phyloP scores from a whole-genome alignment of 2,113 vertebrate species.

The Bubo blakistoni region DNA sequence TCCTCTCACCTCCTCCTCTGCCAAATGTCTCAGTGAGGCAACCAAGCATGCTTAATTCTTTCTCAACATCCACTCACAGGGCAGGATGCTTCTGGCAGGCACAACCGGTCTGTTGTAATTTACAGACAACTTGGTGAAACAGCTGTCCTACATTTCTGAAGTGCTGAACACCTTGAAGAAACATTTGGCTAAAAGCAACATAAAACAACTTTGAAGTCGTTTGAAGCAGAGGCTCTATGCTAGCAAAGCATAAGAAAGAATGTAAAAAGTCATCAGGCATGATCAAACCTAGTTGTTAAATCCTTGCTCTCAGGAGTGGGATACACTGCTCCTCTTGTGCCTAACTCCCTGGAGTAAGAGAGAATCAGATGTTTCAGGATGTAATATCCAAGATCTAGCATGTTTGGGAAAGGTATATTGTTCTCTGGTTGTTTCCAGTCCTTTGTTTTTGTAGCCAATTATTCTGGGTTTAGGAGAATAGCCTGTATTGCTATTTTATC shows the following conservation, averaged over 20 bases:
- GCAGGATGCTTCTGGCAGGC: not conserved
- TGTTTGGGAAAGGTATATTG: not conserved
- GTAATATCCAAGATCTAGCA: not conserved
- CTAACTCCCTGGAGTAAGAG: not conserved
- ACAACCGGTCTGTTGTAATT: not conserved
- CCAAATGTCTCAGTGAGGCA: not conserved
- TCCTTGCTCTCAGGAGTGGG: not conserved
- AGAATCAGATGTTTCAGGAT: not conserved
- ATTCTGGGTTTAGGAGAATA: not conserved
- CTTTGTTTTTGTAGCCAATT: not conserved
- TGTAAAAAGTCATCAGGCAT: not conserved
- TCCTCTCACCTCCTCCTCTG: not conserved
- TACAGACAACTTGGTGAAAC: not conserved
- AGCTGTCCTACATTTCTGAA: not conserved
- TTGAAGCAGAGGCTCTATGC: not conserved
- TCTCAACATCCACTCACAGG: not conserved
- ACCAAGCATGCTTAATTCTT: not conserved
- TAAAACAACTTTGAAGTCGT: not conserved
- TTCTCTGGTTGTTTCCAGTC: not conserved
- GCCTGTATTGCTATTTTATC: not conserved
- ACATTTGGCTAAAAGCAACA: not conserved
- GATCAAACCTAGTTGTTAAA: not conserved
- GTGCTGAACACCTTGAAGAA: conserved; percentile 4
- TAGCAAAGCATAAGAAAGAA: not conserved
- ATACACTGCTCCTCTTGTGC: not conserved